These are phyloP conservation scores for Xylocampa areola DNA, from an alignment of 2,888 invertebrate genomes.

Conservation along the genomic window DNA sequence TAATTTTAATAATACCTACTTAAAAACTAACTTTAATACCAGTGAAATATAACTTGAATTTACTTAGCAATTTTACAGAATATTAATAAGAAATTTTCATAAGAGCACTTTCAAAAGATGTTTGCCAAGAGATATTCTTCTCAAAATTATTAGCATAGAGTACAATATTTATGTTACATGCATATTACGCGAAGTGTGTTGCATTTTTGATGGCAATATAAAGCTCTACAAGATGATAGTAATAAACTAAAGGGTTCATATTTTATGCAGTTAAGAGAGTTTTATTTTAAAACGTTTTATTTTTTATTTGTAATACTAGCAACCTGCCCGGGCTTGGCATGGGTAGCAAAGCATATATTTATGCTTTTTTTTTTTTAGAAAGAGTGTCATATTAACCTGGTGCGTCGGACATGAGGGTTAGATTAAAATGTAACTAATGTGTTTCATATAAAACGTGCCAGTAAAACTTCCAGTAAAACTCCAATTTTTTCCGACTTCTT, in stretches of 20 bases:
- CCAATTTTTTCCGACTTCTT: no score
- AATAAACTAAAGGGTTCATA: neutral
- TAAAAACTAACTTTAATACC: neutral
- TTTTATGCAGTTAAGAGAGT: neutral
- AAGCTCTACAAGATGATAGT: constrained; percentile 1
- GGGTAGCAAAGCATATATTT: no score
- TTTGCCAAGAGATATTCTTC: neutral
- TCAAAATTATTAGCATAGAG: constrained; percentile 3
- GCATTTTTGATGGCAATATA: neutral
- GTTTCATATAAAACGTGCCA: no score
- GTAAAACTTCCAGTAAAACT: no score
- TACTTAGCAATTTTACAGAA: neutral
- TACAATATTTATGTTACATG: constrained; percentile 7
- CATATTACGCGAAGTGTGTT: neutral
- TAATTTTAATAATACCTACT: neutral
- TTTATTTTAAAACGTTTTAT: neutral
- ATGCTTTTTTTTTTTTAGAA: no score
- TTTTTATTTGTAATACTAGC: neutral
- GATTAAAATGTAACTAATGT: no score
- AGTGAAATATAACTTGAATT: neutral
- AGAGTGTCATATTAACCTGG: no score
- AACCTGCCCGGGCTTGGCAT: no score
- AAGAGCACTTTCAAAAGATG: constrained; percentile 1
- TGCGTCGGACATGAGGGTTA: no score
- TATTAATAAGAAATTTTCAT: neutral